These are phyloP conservation scores for Holothuria leucospilota DNA, from an alignment of 53 echinoderm and acorn worm genomes.

Conservation along the genomic window DNA sequence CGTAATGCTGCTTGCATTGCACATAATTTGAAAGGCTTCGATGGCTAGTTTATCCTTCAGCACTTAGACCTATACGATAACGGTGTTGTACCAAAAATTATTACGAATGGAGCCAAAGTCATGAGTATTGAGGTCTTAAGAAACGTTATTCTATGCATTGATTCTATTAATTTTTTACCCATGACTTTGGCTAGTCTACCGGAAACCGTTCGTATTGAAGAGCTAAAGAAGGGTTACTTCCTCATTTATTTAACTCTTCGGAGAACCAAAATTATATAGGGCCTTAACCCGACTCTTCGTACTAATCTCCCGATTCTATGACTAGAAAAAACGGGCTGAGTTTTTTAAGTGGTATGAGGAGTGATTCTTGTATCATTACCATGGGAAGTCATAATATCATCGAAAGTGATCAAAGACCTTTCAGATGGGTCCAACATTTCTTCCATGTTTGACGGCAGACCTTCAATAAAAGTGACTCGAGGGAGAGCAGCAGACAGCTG, in stretches of 20 bases:
- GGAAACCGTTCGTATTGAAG: constrained; percentile 25
- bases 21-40: constrained; percentile 48
- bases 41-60: constrained; percentile 45
- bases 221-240: constrained; percentile 51
- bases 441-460: constrained; percentile 68
- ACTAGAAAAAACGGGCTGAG: constrained; percentile 3
- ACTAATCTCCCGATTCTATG: constrained; percentile 37
- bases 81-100: constrained; percentile 34
- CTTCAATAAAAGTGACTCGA: constrained; percentile 71
- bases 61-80: constrained; percentile 33
- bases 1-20: background rate
- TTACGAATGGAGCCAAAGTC: constrained; percentile 45
- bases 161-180: constrained; percentile 37
- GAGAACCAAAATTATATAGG: constrained; percentile 53
- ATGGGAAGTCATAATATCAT: constrained; percentile 70
- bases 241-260: constrained; percentile 36
- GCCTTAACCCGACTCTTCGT: constrained; percentile 16
- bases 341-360: constrained; percentile 60
- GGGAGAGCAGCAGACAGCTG: constrained; percentile 65
- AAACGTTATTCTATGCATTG: background rate
- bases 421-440: constrained; percentile 51
- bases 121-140: too few relatives aligned
- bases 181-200: constrained; percentile 46
- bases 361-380: constrained; percentile 66
- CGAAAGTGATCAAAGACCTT: constrained; percentile 68